Percentiles rank a stretch among this genome's conserved stretches.
These are phyloP conservation scores for Megalops atlanticus DNA, from an alignment of 2,113 vertebrate species.

Conservation along the genomic window DNA sequence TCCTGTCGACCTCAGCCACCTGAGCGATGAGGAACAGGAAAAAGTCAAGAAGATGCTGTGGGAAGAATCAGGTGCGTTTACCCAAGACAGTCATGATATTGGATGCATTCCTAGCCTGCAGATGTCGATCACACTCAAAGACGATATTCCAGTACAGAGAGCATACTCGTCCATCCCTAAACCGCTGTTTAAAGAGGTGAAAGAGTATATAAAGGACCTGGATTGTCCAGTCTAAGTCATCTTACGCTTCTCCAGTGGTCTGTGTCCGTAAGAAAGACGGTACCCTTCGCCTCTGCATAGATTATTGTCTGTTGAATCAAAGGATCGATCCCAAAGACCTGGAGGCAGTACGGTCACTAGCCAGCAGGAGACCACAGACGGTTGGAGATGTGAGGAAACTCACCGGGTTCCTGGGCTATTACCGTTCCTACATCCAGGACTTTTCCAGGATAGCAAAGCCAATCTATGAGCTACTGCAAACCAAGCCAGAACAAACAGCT, in stretches of 20 bases:
- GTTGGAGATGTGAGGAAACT: conserved; percentile 17
- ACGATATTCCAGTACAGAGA: background rate
- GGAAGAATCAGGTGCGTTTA: background rate
- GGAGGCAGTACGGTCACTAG: conserved; percentile 7
- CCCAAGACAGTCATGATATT: conserved; percentile 14
- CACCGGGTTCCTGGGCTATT: conserved; percentile 27
- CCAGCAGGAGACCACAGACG: background rate
- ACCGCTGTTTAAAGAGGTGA: conserved; percentile 6
- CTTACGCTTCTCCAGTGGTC: conserved; percentile 9
- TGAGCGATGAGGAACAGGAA: background rate
- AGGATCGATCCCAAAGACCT: conserved; percentile 28
- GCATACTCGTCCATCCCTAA: background rate
- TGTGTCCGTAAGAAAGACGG: conserved; percentile 20
- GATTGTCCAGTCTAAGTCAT: background rate
- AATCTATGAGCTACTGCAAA: conserved; percentile 17
- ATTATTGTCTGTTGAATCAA: conserved; percentile 8
- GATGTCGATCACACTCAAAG: background rate
- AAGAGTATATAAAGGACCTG: conserved; percentile 10
- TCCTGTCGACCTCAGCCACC: conserved; percentile 25
- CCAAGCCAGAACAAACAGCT: background rate
- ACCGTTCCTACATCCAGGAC: conserved; percentile 13
- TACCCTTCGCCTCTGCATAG: background rate
- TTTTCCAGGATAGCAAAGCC: conserved; percentile 23
- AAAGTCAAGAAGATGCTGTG: conserved; percentile 9
- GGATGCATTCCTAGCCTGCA: conserved; percentile 2